Percentiles rank a stretch among this genome's conserved stretches.
phyloP scores from a whole-genome alignment of 2,888 invertebrate genomes.

The Embidobia sp. region DNA sequence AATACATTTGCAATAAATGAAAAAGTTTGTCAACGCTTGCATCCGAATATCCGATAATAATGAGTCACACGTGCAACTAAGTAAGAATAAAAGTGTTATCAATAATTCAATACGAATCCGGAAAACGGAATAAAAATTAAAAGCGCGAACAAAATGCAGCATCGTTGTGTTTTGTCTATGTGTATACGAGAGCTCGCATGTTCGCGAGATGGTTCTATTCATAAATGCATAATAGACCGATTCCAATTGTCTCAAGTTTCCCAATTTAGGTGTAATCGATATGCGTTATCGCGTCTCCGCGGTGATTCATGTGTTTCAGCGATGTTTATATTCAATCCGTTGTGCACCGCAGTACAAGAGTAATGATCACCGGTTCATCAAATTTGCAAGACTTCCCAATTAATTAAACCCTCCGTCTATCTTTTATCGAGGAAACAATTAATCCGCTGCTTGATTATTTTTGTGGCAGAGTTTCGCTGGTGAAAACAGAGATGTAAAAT shows the following conservation, averaged over 20 bases:
- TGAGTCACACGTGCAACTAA: not conserved
- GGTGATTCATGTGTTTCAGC: slow-evolving; percentile 27
- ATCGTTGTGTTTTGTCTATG: not conserved
- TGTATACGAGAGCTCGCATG: not conserved
- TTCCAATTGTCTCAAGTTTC: slow-evolving; percentile 28
- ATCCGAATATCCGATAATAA: too few relatives aligned
- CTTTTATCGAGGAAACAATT: slow-evolving; percentile 8
- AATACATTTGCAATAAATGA: too few relatives aligned
- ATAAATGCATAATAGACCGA: slow-evolving; percentile 30
- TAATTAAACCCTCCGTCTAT: slow-evolving; percentile 13
- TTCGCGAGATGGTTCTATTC: slow-evolving; percentile 3
- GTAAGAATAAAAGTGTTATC: not conserved
- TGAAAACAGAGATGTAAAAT: too few relatives aligned
- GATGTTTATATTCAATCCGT: slow-evolving; percentile 14
- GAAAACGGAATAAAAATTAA: not conserved
- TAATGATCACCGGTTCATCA: slow-evolving; percentile 20
- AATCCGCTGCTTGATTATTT: not conserved
- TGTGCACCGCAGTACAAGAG: not conserved
- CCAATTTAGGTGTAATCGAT: slow-evolving; percentile 39
- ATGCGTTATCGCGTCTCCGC: slow-evolving; percentile 24
- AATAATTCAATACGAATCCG: not conserved
- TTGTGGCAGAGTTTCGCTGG: too few relatives aligned
- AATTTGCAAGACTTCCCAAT: slow-evolving; percentile 25
- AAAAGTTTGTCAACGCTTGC: too few relatives aligned
- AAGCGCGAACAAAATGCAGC: not conserved